Conservation (phyloP, 2,797 vertebrate genomes). For the Sebastolobus altivelis region DNA sequence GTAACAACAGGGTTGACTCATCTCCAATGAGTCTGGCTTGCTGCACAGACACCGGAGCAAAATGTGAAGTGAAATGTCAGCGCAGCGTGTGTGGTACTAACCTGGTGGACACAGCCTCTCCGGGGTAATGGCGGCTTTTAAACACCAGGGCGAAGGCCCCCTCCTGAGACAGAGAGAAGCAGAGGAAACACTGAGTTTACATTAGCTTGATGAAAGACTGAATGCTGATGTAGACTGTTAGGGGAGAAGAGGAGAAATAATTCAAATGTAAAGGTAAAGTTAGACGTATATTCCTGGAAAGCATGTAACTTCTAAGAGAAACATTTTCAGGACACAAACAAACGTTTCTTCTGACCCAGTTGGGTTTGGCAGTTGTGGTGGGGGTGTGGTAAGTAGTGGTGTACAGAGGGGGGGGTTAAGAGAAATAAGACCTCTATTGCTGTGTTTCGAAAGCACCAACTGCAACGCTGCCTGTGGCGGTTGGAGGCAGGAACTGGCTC, state of each 20-base stretch:
- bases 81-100: constrained; percentile 72
- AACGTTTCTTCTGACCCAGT: constrained; percentile 44
- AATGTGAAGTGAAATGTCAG: constrained; percentile 25
- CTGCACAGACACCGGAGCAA: not conserved
- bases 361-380: constrained; percentile 42
- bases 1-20: constrained; percentile 51
- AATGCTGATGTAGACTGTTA: not conserved
- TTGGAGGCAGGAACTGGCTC: constrained; percentile 44
- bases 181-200: constrained; percentile 39
- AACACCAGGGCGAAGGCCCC: constrained; percentile 96
- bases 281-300: constrained; percentile 8
- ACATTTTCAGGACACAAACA: constrained; percentile 41
- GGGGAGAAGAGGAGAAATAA: not conserved
- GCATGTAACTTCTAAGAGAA: constrained; percentile 13
- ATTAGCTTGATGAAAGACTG: constrained; percentile 19
- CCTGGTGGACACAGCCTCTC: constrained; percentile 94
- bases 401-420: not conserved
- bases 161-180: constrained; percentile 84
- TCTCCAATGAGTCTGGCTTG: constrained; percentile 14
- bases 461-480: constrained; percentile 53
- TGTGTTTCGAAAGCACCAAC: constrained; percentile 71
- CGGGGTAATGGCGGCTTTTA: constrained; percentile 95
- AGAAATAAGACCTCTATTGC: constrained; percentile 77
- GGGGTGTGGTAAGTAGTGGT: constrained; percentile 17
- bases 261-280: not conserved